Conservation (phyloP, 2,797 vertebrate genomes). For the Spatula versicolor region DNA sequence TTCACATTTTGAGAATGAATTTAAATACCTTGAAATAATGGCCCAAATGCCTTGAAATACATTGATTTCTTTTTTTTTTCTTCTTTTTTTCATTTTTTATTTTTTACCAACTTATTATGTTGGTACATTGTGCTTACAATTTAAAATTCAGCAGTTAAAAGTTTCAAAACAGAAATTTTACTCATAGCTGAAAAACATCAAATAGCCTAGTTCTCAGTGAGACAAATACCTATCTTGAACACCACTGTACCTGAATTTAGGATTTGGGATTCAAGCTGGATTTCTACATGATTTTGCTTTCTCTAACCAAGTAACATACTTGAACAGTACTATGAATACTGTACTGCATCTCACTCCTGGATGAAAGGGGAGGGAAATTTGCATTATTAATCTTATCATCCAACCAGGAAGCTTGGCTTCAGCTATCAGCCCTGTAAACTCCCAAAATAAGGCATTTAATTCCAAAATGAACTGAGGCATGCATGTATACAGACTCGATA, state of each 20-base stretch:
- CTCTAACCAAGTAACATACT: background rate
- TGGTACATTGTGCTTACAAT: accelerated
- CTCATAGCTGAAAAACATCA: background rate
- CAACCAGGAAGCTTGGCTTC: background rate
- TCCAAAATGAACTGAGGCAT: background rate
- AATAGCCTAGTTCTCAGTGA: background rate
- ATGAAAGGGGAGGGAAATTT: background rate
- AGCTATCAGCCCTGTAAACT: background rate
- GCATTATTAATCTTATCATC: background rate
- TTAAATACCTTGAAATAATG: background rate
- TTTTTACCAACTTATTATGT: no score
- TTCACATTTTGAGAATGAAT: background rate
- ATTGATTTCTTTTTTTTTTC: no score
- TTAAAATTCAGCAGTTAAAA: background rate
- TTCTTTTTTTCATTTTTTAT: no score
- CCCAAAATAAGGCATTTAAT: background rate
- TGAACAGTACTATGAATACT: background rate
- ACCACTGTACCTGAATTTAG: background rate
- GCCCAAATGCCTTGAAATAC: background rate
- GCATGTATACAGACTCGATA: background rate
- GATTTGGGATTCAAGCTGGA: background rate
- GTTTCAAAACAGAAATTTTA: background rate
- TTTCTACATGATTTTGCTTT: background rate
- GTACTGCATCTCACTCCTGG: background rate
- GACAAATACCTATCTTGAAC: background rate